These are phyloP conservation scores for Thera obeliscata DNA, from an alignment of 2,888 invertebrate species.

Conservation along the genomic window DNA sequence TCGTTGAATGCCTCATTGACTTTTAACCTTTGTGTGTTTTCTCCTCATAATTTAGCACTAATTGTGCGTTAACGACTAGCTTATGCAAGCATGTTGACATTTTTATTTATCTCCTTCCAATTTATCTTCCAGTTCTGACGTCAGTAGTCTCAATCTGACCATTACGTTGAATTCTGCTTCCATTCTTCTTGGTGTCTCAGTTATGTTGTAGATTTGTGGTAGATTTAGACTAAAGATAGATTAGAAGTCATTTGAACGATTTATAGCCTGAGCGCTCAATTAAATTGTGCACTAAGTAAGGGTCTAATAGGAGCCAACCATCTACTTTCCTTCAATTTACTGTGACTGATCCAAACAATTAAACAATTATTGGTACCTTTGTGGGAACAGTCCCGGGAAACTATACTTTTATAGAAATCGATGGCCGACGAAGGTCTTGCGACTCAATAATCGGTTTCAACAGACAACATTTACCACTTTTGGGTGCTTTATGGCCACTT, in stretches of 20 bases:
- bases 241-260: conserved; percentile 21
- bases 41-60: conserved; percentile 43
- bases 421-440: neutral
- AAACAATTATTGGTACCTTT: conserved; percentile 26
- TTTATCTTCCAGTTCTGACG: conserved; percentile 5
- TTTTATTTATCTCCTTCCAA: conserved; percentile 28
- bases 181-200: neutral
- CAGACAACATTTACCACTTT: conserved; percentile 43
- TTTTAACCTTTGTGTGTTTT: conserved; percentile 42
- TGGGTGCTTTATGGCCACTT: conserved; percentile 41
- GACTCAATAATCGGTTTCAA: conserved; percentile 41
- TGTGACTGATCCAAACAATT: conserved; percentile 37
- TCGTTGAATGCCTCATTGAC: conserved; percentile 43
- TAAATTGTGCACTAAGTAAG: conserved; percentile 29
- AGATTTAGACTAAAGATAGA: conserved; percentile 10
- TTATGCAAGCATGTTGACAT: conserved; percentile 30
- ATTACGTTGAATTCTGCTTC: neutral
- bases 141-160: neutral
- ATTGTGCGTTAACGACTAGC: conserved; percentile 34
- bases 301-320: conserved; percentile 25
- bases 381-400: conserved; percentile 28
- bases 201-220: conserved; percentile 2
- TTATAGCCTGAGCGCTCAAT: conserved; percentile 33
- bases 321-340: conserved; percentile 34
- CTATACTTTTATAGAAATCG: conserved; percentile 14